Evolutionary conservation across 2,888 invertebrate genomes (phyloP), one percentile per base, ranked within the genome.

Genomic region (Ariolimax columbianus): DNA sequence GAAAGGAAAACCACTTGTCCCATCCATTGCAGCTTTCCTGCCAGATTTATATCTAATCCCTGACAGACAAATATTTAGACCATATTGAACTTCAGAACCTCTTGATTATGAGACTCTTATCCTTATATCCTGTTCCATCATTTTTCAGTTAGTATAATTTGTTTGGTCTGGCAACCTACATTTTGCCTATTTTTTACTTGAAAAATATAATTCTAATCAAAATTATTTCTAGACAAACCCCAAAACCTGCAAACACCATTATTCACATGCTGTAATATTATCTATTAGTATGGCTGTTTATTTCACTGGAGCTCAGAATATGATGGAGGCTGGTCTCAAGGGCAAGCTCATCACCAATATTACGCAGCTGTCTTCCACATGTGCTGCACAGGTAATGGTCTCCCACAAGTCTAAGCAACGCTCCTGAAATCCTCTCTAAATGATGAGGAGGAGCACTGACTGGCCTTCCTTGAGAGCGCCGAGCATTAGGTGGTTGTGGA

Each of bases 281-380:
- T 51, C 55, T 73, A 75, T 82, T 40, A 26, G 77, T 47, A 14
- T 51, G 30, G 36, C 51, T 38, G 14, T 43, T 30, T 55, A 84
- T 63, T 55, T 82, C 68, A 33, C 33, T 47, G 14, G 82, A 40
- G 36, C 85, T 85, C 1, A 82, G 17, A 40, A 77, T 77, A 55
- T 40, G 85, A 51, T 59, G 63, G 17, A 85, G 59, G 66, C 77
- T 73, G 19, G 82, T 82, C 55, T 85, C 85, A 17, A 85, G 30
- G 30, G 85, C 43, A 30, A 85, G 47, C 59, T 85, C 77, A 82
- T 85, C 85, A 36, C 85, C 85, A 51, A 85, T 82, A 30, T 68
- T 77, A 9, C 85, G 85, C 26, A 85, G 55, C 77, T 85, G 85
- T 14, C 85, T 23, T 33, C 85, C 85, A 77, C 85, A 85, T 38